These are phyloP conservation scores for Nomia melanderi DNA, from an alignment of 1,140 invertebrate species.

Conservation along the genomic window DNA sequence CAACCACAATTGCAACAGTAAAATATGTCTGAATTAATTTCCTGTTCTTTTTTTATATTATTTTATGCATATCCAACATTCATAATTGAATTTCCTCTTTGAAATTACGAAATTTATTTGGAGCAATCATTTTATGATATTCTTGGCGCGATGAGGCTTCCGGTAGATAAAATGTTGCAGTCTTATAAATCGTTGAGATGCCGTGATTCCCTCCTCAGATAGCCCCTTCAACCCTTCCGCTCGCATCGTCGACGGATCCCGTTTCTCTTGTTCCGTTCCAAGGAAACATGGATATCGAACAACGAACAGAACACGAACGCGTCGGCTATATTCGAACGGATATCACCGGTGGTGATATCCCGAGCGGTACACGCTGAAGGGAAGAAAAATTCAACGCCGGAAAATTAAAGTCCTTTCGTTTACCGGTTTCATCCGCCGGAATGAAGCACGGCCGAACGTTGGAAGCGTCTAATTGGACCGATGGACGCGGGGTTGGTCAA, in stretches of 20 bases:
- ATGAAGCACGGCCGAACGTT: background rate
- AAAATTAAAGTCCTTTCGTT: background rate
- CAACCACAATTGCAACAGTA: no score
- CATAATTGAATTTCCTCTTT: no score
- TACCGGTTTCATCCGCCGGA: background rate
- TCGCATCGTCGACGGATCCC: background rate
- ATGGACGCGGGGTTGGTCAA: background rate
- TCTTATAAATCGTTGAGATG: conserved; percentile 5
- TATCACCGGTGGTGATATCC: background rate
- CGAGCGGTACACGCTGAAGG: background rate
- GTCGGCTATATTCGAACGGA: background rate
- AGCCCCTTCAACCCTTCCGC: background rate
- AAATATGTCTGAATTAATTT: no score
- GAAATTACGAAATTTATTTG: no score
- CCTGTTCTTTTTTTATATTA: no score
- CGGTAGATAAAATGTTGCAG: no score
- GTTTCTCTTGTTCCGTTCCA: background rate
- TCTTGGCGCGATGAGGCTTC: no score
- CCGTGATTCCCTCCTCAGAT: no score
- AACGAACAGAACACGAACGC: no score
- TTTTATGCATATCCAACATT: no score
- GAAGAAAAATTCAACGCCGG: background rate
- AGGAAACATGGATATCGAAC: no score
- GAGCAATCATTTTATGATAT: no score
- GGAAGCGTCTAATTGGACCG: background rate